Percentiles rank a stretch among this genome's conserved stretches.
These are phyloP conservation scores for Papilio dardanus DNA, from an alignment of 1,140 invertebrate genomes.

Conservation along the genomic window DNA sequence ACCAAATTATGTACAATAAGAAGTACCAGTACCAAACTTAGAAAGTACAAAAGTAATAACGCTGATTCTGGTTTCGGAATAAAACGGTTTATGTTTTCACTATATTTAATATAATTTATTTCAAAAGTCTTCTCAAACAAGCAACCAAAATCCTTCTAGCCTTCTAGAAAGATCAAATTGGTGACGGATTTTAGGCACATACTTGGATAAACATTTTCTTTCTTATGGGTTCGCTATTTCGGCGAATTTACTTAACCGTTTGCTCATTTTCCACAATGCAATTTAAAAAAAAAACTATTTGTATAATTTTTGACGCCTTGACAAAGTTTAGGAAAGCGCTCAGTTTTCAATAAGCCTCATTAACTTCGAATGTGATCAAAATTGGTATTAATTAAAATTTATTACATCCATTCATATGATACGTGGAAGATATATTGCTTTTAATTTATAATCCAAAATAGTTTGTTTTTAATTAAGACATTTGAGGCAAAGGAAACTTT, in stretches of 20 bases:
- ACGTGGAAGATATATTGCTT: background rate
- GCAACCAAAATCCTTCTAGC: no score
- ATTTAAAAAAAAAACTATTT: no score
- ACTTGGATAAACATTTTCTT: no score
- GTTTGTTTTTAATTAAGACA: background rate
- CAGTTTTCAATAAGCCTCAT: background rate
- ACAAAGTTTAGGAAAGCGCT: background rate
- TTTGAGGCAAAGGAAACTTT: background rate
- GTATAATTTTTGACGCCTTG: background rate
- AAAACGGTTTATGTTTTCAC: background rate
- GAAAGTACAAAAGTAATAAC: no score
- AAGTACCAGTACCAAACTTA: no score
- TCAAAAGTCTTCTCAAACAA: background rate
- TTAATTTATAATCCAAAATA: background rate
- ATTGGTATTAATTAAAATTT: conserved; percentile 11
- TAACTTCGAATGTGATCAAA: background rate
- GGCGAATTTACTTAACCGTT: no score
- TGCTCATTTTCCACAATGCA: no score
- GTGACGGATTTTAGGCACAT: no score
- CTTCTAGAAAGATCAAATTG: no score
- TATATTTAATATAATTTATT: background rate
- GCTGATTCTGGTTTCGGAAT: no score
- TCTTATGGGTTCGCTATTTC: no score
- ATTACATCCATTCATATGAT: background rate
- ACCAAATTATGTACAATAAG: no score